Base-by-base conservation (phyloP, 2,113 vertebrate genomes). In the Leptosomus discolor region DNA sequence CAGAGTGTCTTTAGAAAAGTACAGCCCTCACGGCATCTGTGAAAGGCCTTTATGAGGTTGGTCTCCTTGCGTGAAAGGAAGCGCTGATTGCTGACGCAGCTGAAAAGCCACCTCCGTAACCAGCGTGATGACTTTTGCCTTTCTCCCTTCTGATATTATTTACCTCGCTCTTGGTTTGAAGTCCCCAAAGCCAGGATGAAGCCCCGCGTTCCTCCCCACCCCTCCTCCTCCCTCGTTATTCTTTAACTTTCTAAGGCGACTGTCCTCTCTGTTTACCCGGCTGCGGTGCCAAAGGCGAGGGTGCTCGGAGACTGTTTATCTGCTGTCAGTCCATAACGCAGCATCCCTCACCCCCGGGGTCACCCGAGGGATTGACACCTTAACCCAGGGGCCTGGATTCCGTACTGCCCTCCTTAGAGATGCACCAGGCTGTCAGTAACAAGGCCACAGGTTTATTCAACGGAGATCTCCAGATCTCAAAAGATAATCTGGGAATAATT, bases 401-500 rank as follows among this genome's bases (percentile, higher is more conserved):
- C 96, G 71, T 98, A 82, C 97, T 96, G 97, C 97, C 95, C 94
- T 95, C 98, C 98, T 99, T 98, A 98, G 98, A 98, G 98, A 98
- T 98, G 98, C 99, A 98, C 97, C 98, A 93, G 97, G 98, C 98
- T 98, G 97, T 99, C 99, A 99, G 98, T 99, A 99, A 99, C 98
- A 43, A 96, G 97, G 97, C 97, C 95, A 97, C 97, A 97, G 98
- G 98, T 98, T 99, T 98, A 99, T 99, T 99, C 99, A 99, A 97
- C 98, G 94, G 97, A 97, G 98, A 98, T 98, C 98, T 71, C 97
- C 97, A 92, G 88, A 98, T 97, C 98, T 99, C 98, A 98, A 98
- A 98, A 98, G 98, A 99, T 99, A 99, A 99, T 99, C 99, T 99
- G 98, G 98, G 99, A 99, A 99, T 99, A 99, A 99, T 99, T 99